Percentiles rank a stretch among this genome's conserved stretches.
These are phyloP conservation scores for Halisarca cf. caerulea DNA, from an alignment of 37 sponge, comb jelly and placozoan species.

Conservation along the genomic window DNA sequence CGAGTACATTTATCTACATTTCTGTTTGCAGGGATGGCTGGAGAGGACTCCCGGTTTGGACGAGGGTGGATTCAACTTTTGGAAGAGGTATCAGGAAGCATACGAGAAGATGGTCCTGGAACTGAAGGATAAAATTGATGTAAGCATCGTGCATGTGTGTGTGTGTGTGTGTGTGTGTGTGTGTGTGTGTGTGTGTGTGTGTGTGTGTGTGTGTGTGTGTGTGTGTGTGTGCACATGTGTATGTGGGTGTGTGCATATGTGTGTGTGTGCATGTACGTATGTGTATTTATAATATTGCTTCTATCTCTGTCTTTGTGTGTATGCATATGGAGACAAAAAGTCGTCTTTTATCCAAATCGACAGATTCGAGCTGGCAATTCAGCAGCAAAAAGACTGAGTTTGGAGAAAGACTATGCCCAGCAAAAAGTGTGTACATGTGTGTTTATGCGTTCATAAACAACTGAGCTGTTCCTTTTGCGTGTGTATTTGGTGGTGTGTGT, in stretches of 20 bases:
- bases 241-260: neutral
- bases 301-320: no score
- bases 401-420: no score
- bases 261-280: neutral
- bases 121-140: conserved; percentile 18
- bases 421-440: no score
- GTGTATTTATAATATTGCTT: no score
- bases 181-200: conserved; percentile 4
- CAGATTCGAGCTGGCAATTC: no score
- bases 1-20: neutral
- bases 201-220: no score
- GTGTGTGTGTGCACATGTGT: neutral
- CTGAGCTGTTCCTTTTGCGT: no score
- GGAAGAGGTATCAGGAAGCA: conserved; percentile 19
- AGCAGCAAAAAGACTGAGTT: no score
- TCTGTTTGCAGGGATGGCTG: conserved; percentile 50
- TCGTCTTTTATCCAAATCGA: no score
- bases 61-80: conserved; percentile 51
- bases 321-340: no score
- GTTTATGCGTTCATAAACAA: no score
- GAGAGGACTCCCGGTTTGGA: conserved; percentile 68
- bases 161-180: conserved; percentile 37
- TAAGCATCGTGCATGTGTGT: neutral
- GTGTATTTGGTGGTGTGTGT: no score
- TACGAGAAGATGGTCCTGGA: conserved; percentile 33